A percentile compares a stretch with the other conserved stretches of the same genome.
Evolutionary conservation across 2,797 vertebrate genomes (phyloP).

Genomic region (Smutsia temminckii): DNA sequence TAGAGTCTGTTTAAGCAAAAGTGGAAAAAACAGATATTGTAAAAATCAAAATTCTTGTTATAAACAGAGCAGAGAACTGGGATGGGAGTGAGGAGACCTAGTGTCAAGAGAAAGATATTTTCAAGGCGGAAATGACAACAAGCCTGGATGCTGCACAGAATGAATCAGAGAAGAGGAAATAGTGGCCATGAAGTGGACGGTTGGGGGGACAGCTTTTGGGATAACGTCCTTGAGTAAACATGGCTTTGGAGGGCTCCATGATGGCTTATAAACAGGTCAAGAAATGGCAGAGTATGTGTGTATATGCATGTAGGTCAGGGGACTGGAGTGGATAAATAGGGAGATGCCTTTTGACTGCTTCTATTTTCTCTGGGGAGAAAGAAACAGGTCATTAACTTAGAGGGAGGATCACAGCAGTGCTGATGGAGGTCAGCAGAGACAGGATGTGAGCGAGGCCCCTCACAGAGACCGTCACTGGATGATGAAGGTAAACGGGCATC

Average conservation of each 20-base stretch:
- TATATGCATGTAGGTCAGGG: accelerated
- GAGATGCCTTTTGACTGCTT: not conserved
- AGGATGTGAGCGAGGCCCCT: too few species aligned
- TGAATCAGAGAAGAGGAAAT: not conserved
- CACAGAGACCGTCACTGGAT: not conserved
- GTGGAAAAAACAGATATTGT: not conserved
- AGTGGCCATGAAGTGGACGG: not conserved
- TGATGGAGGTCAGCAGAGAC: not conserved
- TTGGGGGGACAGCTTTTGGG: too few species aligned
- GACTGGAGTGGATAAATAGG: too few species aligned
- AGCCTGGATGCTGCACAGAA: not conserved
- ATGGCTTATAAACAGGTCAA: not conserved
- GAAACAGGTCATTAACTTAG: not conserved
- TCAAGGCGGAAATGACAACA: not conserved
- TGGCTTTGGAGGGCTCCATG: not conserved
- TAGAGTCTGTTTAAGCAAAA: not conserved
- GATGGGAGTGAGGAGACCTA: not conserved
- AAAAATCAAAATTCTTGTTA: not conserved
- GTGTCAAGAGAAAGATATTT: not conserved
- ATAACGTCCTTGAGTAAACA: not conserved
- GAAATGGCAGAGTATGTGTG: accelerated
- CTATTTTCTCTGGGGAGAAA: not conserved
- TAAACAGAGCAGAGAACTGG: not conserved
- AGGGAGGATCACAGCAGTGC: not conserved
- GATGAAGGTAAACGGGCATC: not conserved